Base-by-base conservation (phyloP, 2,888 invertebrate genomes). In the Cylindroiulus punctatus region DNA sequence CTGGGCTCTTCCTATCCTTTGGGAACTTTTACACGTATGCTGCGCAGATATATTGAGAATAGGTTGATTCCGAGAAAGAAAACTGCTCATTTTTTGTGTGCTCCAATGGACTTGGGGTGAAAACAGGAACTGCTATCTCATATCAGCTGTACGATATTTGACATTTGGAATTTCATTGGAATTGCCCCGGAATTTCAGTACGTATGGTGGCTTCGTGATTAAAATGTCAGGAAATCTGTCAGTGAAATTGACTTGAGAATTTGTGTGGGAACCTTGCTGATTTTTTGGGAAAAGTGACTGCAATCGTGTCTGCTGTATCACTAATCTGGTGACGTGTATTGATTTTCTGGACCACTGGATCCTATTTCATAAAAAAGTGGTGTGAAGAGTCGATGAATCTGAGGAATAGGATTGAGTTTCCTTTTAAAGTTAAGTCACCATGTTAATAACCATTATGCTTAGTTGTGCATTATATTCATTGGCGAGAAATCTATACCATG, bases 21-120 rank as follows among this genome's bases (percentile, higher is more conserved):
- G 52, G 52, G 52, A 52, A 52, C 52, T 52, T 52, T 52, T 52
- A 36, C 36, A 52, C 52, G 52, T 52, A 52, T 52, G 52, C n/a
- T 17, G 19, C 52, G 52, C 52, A 19, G 52, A n/a, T 19, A 52
- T 52, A 52, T 52, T 5, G 52, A 52, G 52, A 52, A 52, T 52
- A 19, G 52, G 52, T 2, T 19, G 52, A 52, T 52, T 52, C 52
- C 52, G 1, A 52, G 5, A 19, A 19, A 52, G 17, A 52, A 52
- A 52, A 52, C 52, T 52, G n/a, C 5, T 5, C 47, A 1, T 47
- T 52, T 52, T 52, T 36, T 36, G 52, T 52, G 3, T n/a, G 52
- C 52, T 17, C 19, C 5, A 52, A n/a, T 52, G 52, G 52, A n/a
- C 52, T 52, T n/a, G 19, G 52, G 52, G 52, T 52, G 52, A 52